Evolutionary conservation across 2,888 invertebrate species (phyloP).

Genomic region (Cryptocephalus moraei): DNA sequence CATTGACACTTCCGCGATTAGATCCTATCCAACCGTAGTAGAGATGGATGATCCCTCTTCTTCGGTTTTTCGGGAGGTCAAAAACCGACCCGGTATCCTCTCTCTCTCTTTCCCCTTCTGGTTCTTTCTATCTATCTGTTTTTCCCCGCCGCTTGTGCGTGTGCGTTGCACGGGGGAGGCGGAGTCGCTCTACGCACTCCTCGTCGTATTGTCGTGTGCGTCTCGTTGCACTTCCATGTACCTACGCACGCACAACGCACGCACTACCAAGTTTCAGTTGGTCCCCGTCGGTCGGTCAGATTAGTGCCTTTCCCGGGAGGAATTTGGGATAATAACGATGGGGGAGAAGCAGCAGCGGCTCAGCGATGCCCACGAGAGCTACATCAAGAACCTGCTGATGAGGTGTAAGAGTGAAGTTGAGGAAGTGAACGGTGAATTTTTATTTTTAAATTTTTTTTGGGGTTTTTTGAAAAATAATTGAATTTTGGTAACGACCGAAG

Average conservation of each 20-base stretch:
- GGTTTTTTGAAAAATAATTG: background rate
- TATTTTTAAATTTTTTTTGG: constrained; percentile 2
- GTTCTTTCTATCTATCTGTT: constrained; percentile 15
- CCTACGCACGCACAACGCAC: background rate
- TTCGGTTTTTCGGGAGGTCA: constrained; percentile 29
- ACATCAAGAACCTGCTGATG: constrained; percentile 29
- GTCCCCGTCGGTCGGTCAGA: constrained; percentile 1
- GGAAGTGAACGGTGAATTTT: constrained; percentile 20
- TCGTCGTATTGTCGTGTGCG: background rate
- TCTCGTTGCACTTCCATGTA: background rate
- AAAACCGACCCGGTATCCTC: constrained; percentile 30
- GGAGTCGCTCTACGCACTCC: constrained; percentile 24
- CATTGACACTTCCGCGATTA: constrained; percentile 8
- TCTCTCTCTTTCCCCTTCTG: constrained; percentile 23
- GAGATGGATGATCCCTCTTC: constrained; percentile 7
- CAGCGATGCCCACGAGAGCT: constrained; percentile 22
- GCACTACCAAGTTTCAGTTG: background rate
- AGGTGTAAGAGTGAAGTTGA: constrained; percentile 25
- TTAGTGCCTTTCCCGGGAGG: constrained; percentile 12
- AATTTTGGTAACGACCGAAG: too few relatives aligned
- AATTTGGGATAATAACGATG: constrained; percentile 16
- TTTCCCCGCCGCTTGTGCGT: constrained; percentile 21
- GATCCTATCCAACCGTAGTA: background rate
- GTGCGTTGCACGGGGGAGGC: constrained; percentile 35
- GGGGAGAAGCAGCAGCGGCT: constrained; percentile 12